phyloP scores from a whole-genome alignment of 2,113 vertebrate species.

The Dasyurus viverrinus region DNA sequence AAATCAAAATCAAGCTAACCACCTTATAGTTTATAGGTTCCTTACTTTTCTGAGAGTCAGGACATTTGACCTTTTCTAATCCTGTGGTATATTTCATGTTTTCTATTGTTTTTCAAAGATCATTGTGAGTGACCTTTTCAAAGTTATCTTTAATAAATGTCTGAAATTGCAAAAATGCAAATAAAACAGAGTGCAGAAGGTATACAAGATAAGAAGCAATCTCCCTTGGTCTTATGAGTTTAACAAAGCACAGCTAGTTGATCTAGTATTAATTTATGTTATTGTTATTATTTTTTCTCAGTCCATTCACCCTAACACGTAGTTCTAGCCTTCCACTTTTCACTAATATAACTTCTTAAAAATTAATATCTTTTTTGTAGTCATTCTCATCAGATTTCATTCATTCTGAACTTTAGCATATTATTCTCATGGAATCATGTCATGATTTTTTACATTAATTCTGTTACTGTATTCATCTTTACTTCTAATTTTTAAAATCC shows the following conservation, averaged over 20 bases:
- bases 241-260: background rate
- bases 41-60: background rate
- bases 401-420: background rate
- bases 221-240: background rate
- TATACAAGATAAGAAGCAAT: background rate
- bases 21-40: background rate
- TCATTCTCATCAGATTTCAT: background rate
- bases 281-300: background rate
- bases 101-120: background rate
- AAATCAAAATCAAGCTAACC: background rate
- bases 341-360: background rate
- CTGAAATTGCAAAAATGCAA: background rate
- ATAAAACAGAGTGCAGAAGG: background rate
- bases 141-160: background rate
- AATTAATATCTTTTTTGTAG: background rate
- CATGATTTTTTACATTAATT: background rate
- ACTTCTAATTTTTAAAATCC: background rate
- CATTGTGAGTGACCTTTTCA: background rate
- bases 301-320: background rate
- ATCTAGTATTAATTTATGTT: background rate
- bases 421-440: background rate
- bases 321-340: background rate
- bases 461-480: background rate
- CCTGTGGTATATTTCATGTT: background rate
- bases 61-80: background rate